Evolutionary conservation across 2,888 invertebrate species (phyloP), one percentile per base, ranked within the genome.

Genomic region (Eristalis pertinax): DNA sequence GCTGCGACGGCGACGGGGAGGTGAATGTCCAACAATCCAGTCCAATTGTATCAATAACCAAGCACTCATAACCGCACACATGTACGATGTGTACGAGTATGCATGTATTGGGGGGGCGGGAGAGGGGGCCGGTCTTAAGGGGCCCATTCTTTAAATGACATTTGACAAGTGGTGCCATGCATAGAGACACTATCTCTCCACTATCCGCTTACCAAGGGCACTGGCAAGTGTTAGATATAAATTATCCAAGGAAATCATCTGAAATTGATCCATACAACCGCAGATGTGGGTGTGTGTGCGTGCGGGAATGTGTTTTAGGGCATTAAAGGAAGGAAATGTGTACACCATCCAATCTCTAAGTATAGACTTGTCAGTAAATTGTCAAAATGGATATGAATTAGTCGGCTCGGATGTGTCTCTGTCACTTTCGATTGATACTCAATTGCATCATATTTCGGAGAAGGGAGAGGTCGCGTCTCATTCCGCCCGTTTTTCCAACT

Each of bases 101-200:
- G 3, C 15, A n/a, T 13, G 43, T 15, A n/a, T 15, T 15, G 19
- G 15, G 43, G 7, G 50, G 15, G 43, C n/a, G 50, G 8, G 50
- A 8, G 50, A 2, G 1, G 2, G 26, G 26, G 26, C 4, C 2
- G 1, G 26, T 65, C 75, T 76, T 43, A 35, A 76, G 73, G 81
- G 77, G 50, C 73, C 64, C 69, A 60, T 77, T 85, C 81, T 73
- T 81, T 81, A 81, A 85, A 73, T 85, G 85, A 85, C 85, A 85
- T 81, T 85, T 85, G 81, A 77, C 81, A 85, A 85, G 77, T 64
- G 76, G 50, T 19, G 50, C 19, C 50, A n/a, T 50, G 1, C 50
- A 32, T 32, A 50, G n/a, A 50, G 50, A 50, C 19, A 50, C 19
- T 19, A 50, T 50, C 50, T 50, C 19, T 19, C 50, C 26, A 32